Conservation (phyloP, 1,140 invertebrate species). For the Zeugodacus cucurbitae region DNA sequence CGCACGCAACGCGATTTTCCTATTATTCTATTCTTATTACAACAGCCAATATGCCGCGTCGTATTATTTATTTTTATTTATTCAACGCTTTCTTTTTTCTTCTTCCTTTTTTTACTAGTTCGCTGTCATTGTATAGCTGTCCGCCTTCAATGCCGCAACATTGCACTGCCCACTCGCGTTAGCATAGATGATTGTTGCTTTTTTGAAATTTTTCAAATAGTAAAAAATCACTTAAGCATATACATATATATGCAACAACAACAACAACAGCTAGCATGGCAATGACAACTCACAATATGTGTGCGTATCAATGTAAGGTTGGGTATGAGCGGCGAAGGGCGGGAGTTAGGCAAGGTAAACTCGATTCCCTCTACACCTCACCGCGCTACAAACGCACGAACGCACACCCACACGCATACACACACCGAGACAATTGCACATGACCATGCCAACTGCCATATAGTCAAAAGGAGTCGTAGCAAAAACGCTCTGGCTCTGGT, state of each 20-base stretch:
- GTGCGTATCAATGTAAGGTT: neutral
- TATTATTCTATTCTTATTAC: conserved; percentile 12
- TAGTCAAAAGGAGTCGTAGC: neutral
- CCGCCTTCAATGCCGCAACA: neutral
- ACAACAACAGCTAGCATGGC: neutral
- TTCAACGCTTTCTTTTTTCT: neutral
- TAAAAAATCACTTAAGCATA: neutral
- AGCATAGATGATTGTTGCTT: conserved; percentile 11
- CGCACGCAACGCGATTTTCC: neutral
- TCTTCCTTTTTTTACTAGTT: neutral
- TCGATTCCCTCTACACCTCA: neutral
- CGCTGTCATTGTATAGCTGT: neutral
- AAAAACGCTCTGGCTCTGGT: too few species aligned
- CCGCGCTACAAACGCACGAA: neutral
- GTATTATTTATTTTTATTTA: neutral
- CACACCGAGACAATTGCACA: neutral
- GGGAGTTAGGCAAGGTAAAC: neutral
- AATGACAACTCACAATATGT: conserved; percentile 12
- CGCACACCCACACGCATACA: neutral
- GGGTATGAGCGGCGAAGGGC: neutral
- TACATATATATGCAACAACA: neutral
- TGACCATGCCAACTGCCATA: neutral
- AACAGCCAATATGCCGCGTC: neutral
- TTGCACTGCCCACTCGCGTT: neutral
- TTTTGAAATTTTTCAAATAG: neutral